phyloP scores from a whole-genome alignment of 2,797 vertebrate species.

The Clarias laeviceps region DNA sequence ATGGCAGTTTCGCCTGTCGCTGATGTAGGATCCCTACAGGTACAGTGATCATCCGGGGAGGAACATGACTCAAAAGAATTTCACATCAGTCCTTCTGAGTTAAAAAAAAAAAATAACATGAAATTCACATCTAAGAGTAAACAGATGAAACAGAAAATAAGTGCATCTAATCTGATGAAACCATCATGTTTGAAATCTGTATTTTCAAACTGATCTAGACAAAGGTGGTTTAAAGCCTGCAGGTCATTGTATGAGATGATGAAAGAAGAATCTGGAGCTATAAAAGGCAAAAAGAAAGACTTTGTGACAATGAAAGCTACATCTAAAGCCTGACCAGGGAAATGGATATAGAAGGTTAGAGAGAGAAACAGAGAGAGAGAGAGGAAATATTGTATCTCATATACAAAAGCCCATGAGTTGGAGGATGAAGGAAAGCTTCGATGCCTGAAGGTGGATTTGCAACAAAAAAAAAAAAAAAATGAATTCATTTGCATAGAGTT shows the following conservation, averaged over 20 bases:
- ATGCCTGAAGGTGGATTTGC: constrained; percentile 60
- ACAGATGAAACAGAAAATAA: neutral
- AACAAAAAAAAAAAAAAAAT: constrained; percentile 25
- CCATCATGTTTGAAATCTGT: neutral
- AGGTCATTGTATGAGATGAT: constrained; percentile 37
- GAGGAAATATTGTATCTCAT: constrained; percentile 63
- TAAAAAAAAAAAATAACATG: neutral
- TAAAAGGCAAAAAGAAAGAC: constrained; percentile 54
- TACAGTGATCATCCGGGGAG: neutral
- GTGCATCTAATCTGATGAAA: constrained; percentile 15
- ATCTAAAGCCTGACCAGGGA: constrained; percentile 67
- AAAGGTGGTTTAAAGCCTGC: constrained; percentile 12
- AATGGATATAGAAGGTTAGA: constrained; percentile 44
- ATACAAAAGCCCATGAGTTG: constrained; percentile 59
- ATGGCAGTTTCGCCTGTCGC: neutral
- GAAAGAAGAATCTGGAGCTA: constrained; percentile 57
- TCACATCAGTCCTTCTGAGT: neutral
- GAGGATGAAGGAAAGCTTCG: constrained; percentile 45
- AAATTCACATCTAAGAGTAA: neutral
- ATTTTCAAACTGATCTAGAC: neutral
- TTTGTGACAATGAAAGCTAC: constrained; percentile 72
- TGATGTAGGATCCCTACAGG: constrained; percentile 7
- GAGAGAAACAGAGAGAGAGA: constrained; percentile 36
- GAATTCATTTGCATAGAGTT: constrained; percentile 63
- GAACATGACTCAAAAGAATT: neutral